phyloP scores from a whole-genome alignment of 2,888 invertebrate species.

The Iselma pallidipennis region DNA sequence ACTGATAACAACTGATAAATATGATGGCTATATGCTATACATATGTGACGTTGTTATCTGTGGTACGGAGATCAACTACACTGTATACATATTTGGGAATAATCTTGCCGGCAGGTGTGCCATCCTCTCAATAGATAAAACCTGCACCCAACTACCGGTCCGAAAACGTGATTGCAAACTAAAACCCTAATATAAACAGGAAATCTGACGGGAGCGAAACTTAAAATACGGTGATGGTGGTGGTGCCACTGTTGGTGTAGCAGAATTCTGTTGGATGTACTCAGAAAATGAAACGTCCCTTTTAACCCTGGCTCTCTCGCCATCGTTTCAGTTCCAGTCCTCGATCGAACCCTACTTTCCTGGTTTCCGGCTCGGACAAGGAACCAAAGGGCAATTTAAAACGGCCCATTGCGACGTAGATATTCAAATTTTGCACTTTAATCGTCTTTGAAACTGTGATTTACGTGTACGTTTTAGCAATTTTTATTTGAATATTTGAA shows the following conservation, averaged over 20 bases:
- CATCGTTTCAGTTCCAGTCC: slow-evolving; percentile 18
- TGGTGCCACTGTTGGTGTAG: slow-evolving; percentile 1
- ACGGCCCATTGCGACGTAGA: slow-evolving; percentile 2
- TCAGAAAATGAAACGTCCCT: slow-evolving; percentile 9
- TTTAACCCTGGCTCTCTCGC: slow-evolving; percentile 16
- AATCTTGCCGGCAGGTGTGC: background rate
- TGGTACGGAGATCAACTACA: too few species aligned
- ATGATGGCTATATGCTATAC: too few species aligned
- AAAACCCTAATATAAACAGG: slow-evolving; percentile 26
- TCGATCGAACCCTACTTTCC: slow-evolving; percentile 17
- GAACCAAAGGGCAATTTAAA: slow-evolving; percentile 12
- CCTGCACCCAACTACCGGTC: background rate
- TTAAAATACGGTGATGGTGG: slow-evolving; percentile 13
- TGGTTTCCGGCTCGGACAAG: slow-evolving; percentile 17
- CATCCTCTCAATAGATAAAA: background rate
- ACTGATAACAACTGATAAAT: too few species aligned
- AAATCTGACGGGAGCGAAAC: slow-evolving; percentile 18
- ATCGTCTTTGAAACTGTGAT: slow-evolving; percentile 3
- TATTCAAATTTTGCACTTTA: slow-evolving; percentile 23
- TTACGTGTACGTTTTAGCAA: too few species aligned
- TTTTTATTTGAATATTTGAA: too few species aligned
- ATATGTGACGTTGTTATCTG: too few species aligned
- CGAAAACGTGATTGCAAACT: slow-evolving; percentile 22
- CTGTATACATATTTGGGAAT: background rate
- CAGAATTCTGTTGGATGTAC: slow-evolving; percentile 6